Evolutionary conservation across 2,113 vertebrate genomes (phyloP), one percentile per base, ranked within the genome.

Genomic region (human (Homo sapiens)): DNA sequence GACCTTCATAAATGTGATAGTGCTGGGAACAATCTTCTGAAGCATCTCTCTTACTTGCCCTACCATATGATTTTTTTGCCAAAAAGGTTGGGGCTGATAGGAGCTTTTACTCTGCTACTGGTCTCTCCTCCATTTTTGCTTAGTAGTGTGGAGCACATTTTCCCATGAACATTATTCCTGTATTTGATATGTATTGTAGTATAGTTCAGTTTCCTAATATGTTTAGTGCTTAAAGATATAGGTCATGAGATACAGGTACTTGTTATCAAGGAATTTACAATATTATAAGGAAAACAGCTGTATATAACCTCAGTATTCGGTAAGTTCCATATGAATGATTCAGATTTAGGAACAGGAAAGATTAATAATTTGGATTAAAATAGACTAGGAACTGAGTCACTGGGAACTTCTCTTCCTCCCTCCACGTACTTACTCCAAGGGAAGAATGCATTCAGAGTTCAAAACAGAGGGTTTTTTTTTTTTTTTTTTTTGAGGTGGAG

Each of bases 321-420:
- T 94, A 89, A 97, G 87, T 90, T 35, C 22, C 30, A 30, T 86
- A 57, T 52, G 38, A 93, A 75, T 96, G 57, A 3, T 59, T 94
- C 17, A 43, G 27, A 81, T 94, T 90, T 87, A 84, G 55, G 92
- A n/a, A 96, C 70, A 94, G 55, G 55, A 80, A 85, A 72, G 73
- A 61, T 95, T 96, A 95, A 92, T 92, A 86, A 75, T 93, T 90
- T 92, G 45, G 25, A 30, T 83, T 92, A 93, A 93, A 96, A 97
- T 70, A 90, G 13, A 16, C 55, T 93, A 90, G 52, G 68, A 96
- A 82, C 68, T 89, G 83, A 89, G 66, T 96, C 45, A 95, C 45
- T 72, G 76, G 70, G 13, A 93, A 82, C 11, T 90, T 83, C 59
- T 87, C 16, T 32, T 66, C 23, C 16, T 52, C 45, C 0, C 9